Conservation (phyloP, 2,113 vertebrate genomes). For the Paraplagusia blochii region DNA sequence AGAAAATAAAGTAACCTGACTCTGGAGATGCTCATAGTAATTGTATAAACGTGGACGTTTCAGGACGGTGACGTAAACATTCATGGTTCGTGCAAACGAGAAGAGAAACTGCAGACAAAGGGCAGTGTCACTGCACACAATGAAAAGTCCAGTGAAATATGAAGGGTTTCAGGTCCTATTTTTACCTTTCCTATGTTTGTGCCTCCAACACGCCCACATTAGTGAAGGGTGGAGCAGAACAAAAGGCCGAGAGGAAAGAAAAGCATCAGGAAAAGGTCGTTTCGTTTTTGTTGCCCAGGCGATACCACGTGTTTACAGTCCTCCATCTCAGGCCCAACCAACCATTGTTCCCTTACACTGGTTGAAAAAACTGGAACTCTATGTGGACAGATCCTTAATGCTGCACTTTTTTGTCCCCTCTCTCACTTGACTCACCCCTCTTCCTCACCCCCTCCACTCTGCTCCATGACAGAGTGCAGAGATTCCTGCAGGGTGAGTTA, state of each 20-base stretch:
- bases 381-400: conserved; percentile 41
- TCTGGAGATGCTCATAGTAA: too few relatives aligned
- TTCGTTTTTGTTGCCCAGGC: conserved; percentile 17
- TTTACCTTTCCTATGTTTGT: too few relatives aligned
- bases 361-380: conserved; percentile 45
- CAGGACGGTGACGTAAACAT: too few relatives aligned
- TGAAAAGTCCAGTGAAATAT: too few relatives aligned
- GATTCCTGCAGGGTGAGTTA: conserved; percentile 71
- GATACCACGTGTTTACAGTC: conserved; percentile 28
- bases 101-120: too few relatives aligned
- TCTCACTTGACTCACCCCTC: conserved; percentile 52
- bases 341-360: conserved; percentile 15
- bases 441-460: conserved; percentile 52
- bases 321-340: conserved; percentile 23
- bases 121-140: too few relatives aligned
- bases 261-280: conserved; percentile 1
- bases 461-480: conserved; percentile 46
- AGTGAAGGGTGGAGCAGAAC: conserved; percentile 18
- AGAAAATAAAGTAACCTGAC: too few relatives aligned
- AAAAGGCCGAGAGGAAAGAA: neutral
- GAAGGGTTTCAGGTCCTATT: too few relatives aligned
- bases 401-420: conserved; percentile 44
- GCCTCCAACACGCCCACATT: neutral
- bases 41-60: too few relatives aligned
- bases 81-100: too few relatives aligned